Evolutionary conservation across 2,888 invertebrate genomes (phyloP).

Genomic region (Choreutis nemorana): DNA sequence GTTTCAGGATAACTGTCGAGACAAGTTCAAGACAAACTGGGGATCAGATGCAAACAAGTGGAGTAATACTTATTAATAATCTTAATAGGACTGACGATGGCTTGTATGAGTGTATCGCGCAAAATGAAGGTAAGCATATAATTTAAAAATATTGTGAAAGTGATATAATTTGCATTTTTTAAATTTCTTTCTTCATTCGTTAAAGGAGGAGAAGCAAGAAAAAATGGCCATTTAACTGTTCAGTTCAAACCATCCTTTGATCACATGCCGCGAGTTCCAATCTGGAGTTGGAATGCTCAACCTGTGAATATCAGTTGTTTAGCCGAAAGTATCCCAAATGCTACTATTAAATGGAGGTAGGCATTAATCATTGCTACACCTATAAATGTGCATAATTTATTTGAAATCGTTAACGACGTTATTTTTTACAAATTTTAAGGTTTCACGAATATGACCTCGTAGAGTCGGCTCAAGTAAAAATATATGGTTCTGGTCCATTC

Average conservation of each 20-base stretch:
- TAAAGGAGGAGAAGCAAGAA: conserved; percentile 72
- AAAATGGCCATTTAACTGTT: conserved; percentile 83
- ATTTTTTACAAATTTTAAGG: conserved; percentile 19
- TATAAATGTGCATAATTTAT: conserved; percentile 14
- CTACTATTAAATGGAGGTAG: conserved; percentile 86
- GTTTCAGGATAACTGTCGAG: conserved; percentile 67
- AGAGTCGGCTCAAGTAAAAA: conserved; percentile 66
- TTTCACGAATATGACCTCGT: conserved; percentile 62
- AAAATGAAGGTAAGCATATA: conserved; percentile 68
- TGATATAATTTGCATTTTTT: too few relatives aligned
- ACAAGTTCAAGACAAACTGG: conserved; percentile 54
- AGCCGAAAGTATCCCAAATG: conserved; percentile 90
- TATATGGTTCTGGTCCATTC: conserved; percentile 73
- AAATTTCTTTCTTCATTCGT: not conserved
- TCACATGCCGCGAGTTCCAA: conserved; percentile 72
- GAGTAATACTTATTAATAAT: conserved; percentile 72
- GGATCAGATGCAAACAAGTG: conserved; percentile 62
- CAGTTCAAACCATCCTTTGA: conserved; percentile 85
- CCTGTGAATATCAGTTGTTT: conserved; percentile 87
- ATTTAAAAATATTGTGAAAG: conserved; percentile 3
- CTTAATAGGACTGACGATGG: conserved; percentile 82
- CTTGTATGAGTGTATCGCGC: conserved; percentile 86
- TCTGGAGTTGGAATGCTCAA: conserved; percentile 84
- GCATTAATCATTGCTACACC: conserved; percentile 12
- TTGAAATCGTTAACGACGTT: conserved; percentile 2